Evolutionary conservation across 2,888 invertebrate species (phyloP), one percentile per base, ranked within the genome.

Genomic region (Tridacna crocea): DNA sequence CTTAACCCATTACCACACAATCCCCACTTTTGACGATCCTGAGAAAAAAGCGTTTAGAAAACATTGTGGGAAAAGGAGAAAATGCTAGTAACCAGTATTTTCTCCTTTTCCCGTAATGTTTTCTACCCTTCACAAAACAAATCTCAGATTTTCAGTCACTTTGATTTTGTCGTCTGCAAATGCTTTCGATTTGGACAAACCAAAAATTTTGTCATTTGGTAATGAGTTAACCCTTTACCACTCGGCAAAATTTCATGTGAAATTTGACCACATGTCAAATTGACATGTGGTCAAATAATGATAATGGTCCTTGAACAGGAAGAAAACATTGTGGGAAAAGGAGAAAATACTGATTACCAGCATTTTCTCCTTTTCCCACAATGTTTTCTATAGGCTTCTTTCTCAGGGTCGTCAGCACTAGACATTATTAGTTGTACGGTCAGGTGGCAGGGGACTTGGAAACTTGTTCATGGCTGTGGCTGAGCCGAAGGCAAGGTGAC

Each of bases 241-340:
- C 17, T 11, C n/a, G 22, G 10, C 10, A n/a, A 61, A 15, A n/a
- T n/a, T n/a, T n/a, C n/a, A n/a, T n/a, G n/a, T n/a, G n/a, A n/a
- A n/a, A n/a, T n/a, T n/a, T n/a, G n/a, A n/a, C n/a, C n/a, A n/a
- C n/a, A n/a, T n/a, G n/a, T n/a, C 61, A n/a, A 61, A 15, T 61
- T 61, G n/a, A n/a, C n/a, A n/a, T n/a, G n/a, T n/a, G n/a, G n/a
- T n/a, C n/a, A n/a, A n/a, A n/a, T n/a, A n/a, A n/a, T n/a, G n/a
- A n/a, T n/a, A n/a, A 15, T n/a, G 61, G n/a, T n/a, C n/a, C n/a
- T n/a, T n/a, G n/a, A n/a, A n/a, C n/a, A n/a, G n/a, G n/a, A n/a
- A n/a, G n/a, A 61, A 61, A 61, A 61, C 61, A 61, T 61, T n/a
- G 61, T 61, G 61, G n/a, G 13, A 61, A 61, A 61, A 61, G 61